Percentiles rank a stretch among this genome's conserved stretches.
Evolutionary conservation across 2,797 vertebrate species (phyloP).

Genomic region (Phrynocephalus guinanensis): DNA sequence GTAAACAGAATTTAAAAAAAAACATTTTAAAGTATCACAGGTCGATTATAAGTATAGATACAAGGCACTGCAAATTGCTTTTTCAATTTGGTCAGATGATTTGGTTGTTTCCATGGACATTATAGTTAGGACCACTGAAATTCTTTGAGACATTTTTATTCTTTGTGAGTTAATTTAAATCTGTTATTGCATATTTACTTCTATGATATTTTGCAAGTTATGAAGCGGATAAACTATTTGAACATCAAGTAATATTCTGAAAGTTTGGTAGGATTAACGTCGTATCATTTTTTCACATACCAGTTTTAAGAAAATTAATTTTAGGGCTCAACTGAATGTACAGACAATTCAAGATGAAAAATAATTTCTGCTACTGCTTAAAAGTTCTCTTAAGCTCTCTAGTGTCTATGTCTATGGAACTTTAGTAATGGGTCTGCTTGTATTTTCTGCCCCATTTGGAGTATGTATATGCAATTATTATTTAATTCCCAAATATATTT

Average conservation of each 20-base stretch:
- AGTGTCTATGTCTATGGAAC: slow-evolving; percentile 9
- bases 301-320: background rate
- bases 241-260: background rate
- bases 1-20: background rate
- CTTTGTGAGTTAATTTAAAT: background rate
- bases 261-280: background rate
- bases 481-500: background rate
- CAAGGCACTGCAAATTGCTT: background rate
- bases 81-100: background rate
- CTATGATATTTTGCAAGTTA: background rate
- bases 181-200: background rate
- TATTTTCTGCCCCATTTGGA: background rate
- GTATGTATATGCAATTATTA: background rate
- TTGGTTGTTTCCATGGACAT: background rate
- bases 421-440: background rate
- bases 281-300: background rate
- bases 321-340: background rate
- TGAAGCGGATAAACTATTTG: background rate
- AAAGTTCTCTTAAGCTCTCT: background rate
- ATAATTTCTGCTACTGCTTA: background rate
- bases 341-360: background rate
- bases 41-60: background rate
- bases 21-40: background rate
- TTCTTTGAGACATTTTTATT: background rate
- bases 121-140: background rate